Percentiles rank a stretch among this genome's conserved stretches.
These are phyloP conservation scores for Phocoena sinus DNA, from an alignment of 2,113 vertebrate genomes.

Conservation along the genomic window DNA sequence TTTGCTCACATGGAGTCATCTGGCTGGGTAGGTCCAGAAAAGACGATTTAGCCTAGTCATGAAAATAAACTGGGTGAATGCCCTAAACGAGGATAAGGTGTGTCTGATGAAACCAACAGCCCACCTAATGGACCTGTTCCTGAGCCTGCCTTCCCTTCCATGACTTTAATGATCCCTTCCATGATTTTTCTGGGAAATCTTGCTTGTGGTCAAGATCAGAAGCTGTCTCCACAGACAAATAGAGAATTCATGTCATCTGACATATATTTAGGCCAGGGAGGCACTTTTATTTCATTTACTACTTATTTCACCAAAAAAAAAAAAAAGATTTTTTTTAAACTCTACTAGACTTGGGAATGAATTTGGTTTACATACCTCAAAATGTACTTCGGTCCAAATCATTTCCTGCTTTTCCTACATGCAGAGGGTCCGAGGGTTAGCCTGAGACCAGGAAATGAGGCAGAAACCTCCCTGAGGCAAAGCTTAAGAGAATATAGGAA, in stretches of 20 bases:
- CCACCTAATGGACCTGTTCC: neutral
- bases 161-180: neutral
- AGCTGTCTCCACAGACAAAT: neutral
- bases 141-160: neutral
- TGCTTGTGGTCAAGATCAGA: neutral
- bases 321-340: neutral
- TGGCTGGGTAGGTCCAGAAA: slow-evolving; percentile 46
- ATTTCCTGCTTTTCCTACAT: neutral
- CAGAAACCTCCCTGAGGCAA: neutral
- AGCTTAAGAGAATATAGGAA: neutral
- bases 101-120: neutral
- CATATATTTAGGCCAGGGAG: neutral
- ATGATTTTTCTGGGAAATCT: neutral
- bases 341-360: neutral
- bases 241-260: neutral
- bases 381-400: neutral
- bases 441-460: neutral
- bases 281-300: slow-evolving; percentile 7
- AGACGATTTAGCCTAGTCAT: neutral
- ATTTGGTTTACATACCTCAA: neutral
- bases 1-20: slow-evolving; percentile 59
- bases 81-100: neutral
- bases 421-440: neutral
- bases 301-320: neutral
- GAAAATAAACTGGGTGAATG: neutral